Evolutionary conservation across 2,113 vertebrate genomes (phyloP).

Genomic region (Amazona guildingii): DNA sequence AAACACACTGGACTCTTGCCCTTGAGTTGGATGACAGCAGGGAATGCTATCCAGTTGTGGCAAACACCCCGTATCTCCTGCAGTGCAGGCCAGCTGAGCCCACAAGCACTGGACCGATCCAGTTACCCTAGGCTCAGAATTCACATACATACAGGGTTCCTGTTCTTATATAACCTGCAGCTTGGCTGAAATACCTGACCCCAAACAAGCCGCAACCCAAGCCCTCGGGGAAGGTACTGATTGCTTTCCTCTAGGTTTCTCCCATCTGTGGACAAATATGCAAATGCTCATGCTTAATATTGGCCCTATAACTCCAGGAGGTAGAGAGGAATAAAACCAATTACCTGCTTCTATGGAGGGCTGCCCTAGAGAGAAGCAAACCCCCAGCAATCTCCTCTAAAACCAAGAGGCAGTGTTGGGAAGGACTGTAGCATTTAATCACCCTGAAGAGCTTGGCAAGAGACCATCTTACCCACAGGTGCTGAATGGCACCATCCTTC

Average conservation of each 20-base stretch:
- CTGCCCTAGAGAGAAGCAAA: not conserved
- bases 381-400: not conserved
- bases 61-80: not conserved
- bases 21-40: not conserved
- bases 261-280: not conserved
- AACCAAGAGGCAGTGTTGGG: not conserved
- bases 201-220: not conserved
- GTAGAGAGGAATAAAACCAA: not conserved
- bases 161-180: not conserved
- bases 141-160: not conserved
- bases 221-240: not conserved
- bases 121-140: rapidly evolving
- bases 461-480: not conserved
- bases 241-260: not conserved
- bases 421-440: not conserved
- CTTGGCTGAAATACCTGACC: not conserved
- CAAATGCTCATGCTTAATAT: not conserved
- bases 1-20: not conserved
- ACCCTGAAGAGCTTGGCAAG: not conserved
- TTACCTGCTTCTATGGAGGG: not conserved
- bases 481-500: not conserved
- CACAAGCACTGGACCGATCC: rapidly evolving
- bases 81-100: not conserved
- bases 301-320: not conserved
- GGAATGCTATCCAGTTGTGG: not conserved